Conservation (phyloP, 2,797 vertebrate genomes). For the Taeniopygia guttata region DNA sequence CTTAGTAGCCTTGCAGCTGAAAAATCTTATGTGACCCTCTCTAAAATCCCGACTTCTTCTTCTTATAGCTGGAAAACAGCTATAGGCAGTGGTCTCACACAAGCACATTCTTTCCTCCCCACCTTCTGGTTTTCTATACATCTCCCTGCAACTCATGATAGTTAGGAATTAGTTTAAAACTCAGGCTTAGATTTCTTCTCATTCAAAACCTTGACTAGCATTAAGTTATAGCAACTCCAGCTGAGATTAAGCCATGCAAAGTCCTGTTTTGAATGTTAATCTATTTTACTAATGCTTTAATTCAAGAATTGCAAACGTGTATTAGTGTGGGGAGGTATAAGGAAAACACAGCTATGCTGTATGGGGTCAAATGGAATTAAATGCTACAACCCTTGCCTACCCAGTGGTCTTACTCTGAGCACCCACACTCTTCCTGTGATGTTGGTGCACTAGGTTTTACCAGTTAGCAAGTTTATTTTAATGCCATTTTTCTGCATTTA, state of each 20-base stretch:
- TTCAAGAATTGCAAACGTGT: not conserved
- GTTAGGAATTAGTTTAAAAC: not conserved
- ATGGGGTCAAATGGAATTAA: not conserved
- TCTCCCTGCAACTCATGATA: not conserved
- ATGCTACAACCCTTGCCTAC: not conserved
- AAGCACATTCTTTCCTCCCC: not conserved
- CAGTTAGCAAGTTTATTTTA: not conserved
- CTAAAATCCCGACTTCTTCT: not conserved
- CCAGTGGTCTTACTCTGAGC: not conserved
- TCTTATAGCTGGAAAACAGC: not conserved
- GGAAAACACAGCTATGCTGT: not conserved
- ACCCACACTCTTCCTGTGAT: not conserved
- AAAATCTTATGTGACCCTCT: not conserved
- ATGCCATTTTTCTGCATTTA: not conserved
- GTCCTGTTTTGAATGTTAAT: not conserved
- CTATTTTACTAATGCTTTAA: not conserved
- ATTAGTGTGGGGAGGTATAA: not conserved
- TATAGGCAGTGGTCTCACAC: not conserved
- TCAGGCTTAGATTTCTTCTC: not conserved
- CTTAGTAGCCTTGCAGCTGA: not conserved
- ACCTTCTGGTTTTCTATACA: not conserved
- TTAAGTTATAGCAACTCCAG: not conserved
- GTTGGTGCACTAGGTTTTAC: not conserved
- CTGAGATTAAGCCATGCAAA: not conserved
- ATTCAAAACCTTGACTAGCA: not conserved